These are phyloP conservation scores for Scylla paramamosain DNA, from an alignment of 1,140 invertebrate species.

Conservation along the genomic window DNA sequence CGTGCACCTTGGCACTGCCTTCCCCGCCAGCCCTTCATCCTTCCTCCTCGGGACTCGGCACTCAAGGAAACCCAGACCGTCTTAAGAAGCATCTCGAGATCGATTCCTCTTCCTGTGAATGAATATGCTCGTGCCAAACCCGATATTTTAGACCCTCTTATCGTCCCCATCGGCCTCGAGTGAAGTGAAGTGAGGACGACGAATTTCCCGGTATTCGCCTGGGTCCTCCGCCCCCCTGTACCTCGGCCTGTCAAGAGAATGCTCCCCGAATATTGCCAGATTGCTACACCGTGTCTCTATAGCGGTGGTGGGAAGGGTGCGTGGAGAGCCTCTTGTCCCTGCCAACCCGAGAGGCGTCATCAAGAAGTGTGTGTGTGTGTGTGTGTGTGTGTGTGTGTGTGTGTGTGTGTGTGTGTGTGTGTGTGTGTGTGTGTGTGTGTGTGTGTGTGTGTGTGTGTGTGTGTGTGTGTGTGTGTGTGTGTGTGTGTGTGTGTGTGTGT, in stretches of 20 bases:
- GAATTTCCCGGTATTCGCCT: constrained; percentile 9
- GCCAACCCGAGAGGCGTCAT: neutral
- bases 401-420: constrained; percentile 2
- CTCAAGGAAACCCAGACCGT: constrained; percentile 53
- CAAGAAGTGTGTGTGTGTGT: neutral
- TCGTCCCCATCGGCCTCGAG: constrained; percentile 14
- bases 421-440: constrained; percentile 21
- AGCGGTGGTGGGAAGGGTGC: neutral
- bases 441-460: constrained; percentile 38
- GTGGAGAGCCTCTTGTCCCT: neutral
- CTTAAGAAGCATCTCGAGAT: constrained; percentile 60
- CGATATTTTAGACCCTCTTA: constrained; percentile 37
- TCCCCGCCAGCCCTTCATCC: constrained; percentile 32
- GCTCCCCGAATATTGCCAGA: neutral
- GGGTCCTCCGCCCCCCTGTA: neutral
- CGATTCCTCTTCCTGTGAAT: constrained; percentile 56
- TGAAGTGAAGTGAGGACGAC: constrained; percentile 15
- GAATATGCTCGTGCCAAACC: constrained; percentile 40
- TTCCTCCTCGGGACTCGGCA: constrained; percentile 55
- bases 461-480: constrained; percentile 18
- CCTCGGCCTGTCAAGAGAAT: neutral
- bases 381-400: neutral
- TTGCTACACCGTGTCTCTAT: constrained; percentile 4
- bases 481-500: constrained; percentile 3
- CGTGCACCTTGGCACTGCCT: neutral